Evolutionary conservation across 2,797 vertebrate species (phyloP).

Genomic region (Coendou prehensilis): DNA sequence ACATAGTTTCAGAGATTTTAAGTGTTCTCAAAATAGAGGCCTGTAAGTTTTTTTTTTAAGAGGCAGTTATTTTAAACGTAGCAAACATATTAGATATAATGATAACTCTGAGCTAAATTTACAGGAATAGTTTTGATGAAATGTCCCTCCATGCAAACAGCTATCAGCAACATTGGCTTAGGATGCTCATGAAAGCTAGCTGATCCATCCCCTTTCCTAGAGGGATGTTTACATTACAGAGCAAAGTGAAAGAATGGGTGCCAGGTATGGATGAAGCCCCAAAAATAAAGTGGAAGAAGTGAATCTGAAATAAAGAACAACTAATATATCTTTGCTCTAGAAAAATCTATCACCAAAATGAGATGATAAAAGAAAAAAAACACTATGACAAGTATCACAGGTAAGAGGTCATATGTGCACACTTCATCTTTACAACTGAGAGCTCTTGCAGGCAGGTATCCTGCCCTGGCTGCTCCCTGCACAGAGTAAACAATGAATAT

Average conservation of each 20-base stretch:
- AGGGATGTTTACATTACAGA: neutral
- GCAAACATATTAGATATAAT: neutral
- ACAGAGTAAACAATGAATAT: neutral
- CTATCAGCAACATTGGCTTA: neutral
- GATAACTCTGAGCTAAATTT: neutral
- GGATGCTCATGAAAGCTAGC: neutral
- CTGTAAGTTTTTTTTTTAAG: constrained; percentile 39
- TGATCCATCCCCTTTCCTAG: neutral
- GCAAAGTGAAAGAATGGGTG: neutral
- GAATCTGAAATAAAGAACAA: constrained; percentile 16
- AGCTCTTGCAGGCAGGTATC: neutral
- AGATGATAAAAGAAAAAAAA: neutral
- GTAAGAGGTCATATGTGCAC: neutral
- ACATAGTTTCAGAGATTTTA: constrained; percentile 24
- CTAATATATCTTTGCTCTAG: neutral
- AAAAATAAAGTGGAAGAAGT: constrained; percentile 14
- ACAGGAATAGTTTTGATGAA: neutral
- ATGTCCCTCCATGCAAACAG: neutral
- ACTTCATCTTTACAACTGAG: neutral
- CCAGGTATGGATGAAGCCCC: neutral
- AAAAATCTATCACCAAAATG: constrained; percentile 41
- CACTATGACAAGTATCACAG: neutral
- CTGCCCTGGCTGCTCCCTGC: neutral
- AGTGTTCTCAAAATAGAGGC: neutral
- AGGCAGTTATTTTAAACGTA: neutral